A percentile compares a stretch with the other conserved stretches of the same genome.
These are phyloP conservation scores for Pammene fasciana DNA, from an alignment of 2,888 invertebrate genomes.

Conservation along the genomic window DNA sequence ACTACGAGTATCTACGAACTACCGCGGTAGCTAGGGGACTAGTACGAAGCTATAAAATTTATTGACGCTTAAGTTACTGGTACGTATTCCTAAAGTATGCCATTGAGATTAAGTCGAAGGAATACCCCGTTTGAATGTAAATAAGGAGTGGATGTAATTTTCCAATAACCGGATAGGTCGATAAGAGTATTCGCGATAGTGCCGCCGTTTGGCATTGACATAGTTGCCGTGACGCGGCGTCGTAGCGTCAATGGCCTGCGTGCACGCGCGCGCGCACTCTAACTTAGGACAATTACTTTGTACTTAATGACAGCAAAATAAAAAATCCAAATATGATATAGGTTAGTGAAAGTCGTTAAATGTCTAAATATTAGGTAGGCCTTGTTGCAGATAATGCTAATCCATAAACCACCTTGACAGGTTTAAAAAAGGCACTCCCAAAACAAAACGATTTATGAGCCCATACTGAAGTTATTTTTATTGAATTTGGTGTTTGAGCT, in stretches of 20 bases:
- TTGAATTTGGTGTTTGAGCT: no score
- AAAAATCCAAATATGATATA: no score
- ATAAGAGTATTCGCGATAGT: slow-evolving; percentile 73
- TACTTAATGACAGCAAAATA: neutral
- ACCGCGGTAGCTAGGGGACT: neutral
- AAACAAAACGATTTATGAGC: no score
- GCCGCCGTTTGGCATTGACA: slow-evolving; percentile 76
- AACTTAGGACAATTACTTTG: neutral
- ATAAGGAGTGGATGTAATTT: slow-evolving; percentile 53
- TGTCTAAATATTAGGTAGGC: no score
- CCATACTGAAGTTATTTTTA: no score
- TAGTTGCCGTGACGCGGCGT: slow-evolving; percentile 57
- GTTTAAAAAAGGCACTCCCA: no score
- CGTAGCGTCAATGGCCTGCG: slow-evolving; percentile 39
- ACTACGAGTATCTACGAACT: neutral
- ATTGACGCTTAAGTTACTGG: neutral
- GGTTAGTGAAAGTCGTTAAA: no score
- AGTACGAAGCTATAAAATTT: slow-evolving; percentile 1
- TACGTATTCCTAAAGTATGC: slow-evolving; percentile 1
- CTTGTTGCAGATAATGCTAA: no score
- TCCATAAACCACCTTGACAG: no score
- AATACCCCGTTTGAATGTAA: slow-evolving; percentile 22
- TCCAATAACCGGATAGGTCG: slow-evolving; percentile 73
- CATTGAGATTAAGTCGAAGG: slow-evolving; percentile 18
- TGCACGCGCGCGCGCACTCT: slow-evolving; percentile 34